These are phyloP conservation scores for Eupleurogrammus muticus DNA, from an alignment of 2,797 vertebrate species.

Conservation along the genomic window DNA sequence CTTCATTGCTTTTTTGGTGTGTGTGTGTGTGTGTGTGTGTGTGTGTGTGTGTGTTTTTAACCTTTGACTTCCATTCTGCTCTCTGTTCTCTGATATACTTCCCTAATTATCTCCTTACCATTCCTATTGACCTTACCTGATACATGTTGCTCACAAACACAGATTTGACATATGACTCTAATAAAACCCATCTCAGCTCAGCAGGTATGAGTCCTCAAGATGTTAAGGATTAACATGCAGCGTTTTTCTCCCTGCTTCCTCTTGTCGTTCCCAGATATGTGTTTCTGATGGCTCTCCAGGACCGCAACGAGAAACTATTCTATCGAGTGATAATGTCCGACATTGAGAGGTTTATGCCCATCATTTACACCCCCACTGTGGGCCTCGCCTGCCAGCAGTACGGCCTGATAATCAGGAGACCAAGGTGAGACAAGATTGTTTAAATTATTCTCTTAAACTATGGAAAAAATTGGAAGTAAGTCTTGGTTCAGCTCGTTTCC, in stretches of 20 bases:
- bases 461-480: conserved; percentile 4
- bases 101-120: neutral
- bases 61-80: neutral
- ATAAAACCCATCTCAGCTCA: conserved; percentile 35
- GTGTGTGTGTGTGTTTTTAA: no score
- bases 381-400: conserved; percentile 97
- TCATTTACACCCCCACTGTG: conserved; percentile 97
- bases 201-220: conserved; percentile 44
- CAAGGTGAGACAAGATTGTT: conserved; percentile 87
- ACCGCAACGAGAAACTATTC: conserved; percentile 97
- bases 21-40: no score
- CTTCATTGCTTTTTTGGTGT: neutral
- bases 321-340: conserved; percentile 92
- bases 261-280: conserved; percentile 87
- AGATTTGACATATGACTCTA: conserved; percentile 58
- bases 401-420: conserved; percentile 92
- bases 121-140: neutral
- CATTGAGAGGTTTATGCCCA: conserved; percentile 96
- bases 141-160: conserved; percentile 31
- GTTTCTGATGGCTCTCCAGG: conserved; percentile 96
- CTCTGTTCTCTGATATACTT: neutral
- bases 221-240: conserved; percentile 51
- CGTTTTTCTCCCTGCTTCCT: conserved; percentile 44
- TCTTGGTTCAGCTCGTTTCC: conserved; percentile 17
- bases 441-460: conserved; percentile 4